These are phyloP conservation scores for Drosophila fulvimacula DNA, from an alignment of 2,888 invertebrate species.

Conservation along the genomic window DNA sequence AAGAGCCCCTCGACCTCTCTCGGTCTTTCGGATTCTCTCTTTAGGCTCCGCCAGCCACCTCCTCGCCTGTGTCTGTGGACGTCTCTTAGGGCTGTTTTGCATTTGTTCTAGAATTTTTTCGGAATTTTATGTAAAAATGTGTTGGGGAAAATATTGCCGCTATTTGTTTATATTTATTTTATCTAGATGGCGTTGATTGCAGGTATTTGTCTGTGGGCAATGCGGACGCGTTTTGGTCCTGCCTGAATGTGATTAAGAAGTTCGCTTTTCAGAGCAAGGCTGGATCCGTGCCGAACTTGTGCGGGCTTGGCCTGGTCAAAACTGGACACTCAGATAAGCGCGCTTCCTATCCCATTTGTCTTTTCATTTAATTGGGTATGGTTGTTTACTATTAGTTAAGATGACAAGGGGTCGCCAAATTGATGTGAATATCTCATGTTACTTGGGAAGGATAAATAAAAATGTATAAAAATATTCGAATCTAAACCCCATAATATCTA, in stretches of 20 bases:
- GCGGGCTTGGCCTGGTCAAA: conserved; percentile 7
- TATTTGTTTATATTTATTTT: conserved; percentile 78
- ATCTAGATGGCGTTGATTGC: conserved; percentile 79
- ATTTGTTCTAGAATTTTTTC: conserved; percentile 51
- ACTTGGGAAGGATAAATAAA: too few relatives aligned
- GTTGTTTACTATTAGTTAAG: background rate
- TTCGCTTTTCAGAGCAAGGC: conserved; percentile 19
- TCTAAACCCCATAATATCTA: too few relatives aligned
- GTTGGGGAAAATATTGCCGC: conserved; percentile 40
- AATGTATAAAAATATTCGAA: too few relatives aligned
- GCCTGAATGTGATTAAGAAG: conserved; percentile 56
- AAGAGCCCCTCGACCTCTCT: conserved; percentile 22
- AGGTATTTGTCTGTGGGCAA: conserved; percentile 70
- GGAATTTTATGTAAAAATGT: conserved; percentile 73
- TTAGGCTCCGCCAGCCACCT: background rate
- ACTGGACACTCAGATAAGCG: conserved; percentile 42
- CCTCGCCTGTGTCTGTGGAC: background rate
- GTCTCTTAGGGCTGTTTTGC: conserved; percentile 38
- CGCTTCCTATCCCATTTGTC: conserved; percentile 13
- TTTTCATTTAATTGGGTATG: conserved; percentile 21
- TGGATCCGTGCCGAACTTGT: background rate
- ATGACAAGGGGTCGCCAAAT: background rate
- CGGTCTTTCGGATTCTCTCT: background rate
- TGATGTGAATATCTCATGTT: background rate
- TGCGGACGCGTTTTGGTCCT: conserved; percentile 31